Percentiles rank a stretch among this genome's conserved stretches.
Conservation (phyloP, 53 echinoderm and acorn worm species). For the Echinarachnius parma region DNA sequence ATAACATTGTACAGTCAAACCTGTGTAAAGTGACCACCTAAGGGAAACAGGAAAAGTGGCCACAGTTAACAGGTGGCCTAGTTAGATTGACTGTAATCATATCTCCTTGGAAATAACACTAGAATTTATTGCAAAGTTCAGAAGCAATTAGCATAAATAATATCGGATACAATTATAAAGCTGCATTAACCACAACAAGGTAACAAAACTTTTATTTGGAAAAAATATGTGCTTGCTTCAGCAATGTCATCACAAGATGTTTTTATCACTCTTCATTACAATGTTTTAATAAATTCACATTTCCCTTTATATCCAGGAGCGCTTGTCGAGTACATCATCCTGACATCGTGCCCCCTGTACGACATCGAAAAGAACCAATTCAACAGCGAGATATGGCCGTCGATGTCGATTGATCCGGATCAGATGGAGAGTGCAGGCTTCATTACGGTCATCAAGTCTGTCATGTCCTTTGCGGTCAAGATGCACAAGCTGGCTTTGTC, state of each 20-base stretch:
- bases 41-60: no score
- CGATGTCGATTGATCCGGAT: constrained; percentile 38
- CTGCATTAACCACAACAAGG: no score
- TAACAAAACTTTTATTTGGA: no score
- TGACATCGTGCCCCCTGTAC: constrained; percentile 65
- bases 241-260: neutral
- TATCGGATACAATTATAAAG: no score
- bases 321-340: constrained; percentile 73
- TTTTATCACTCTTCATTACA: neutral
- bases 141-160: no score
- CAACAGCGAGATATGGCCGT: constrained; percentile 62
- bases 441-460: constrained; percentile 32
- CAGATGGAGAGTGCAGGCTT: constrained; percentile 62
- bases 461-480: constrained; percentile 55
- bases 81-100: no score
- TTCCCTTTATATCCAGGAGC: constrained; percentile 37
- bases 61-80: no score
- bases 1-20: no score
- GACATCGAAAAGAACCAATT: constrained; percentile 49
- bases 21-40: no score
- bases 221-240: no score
- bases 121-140: no score
- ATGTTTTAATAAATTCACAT: neutral
- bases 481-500: constrained; percentile 53
- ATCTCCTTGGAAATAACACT: no score